Evolutionary conservation across 2,113 vertebrate species (phyloP).

Genomic region (Eretmochelys imbricata): DNA sequence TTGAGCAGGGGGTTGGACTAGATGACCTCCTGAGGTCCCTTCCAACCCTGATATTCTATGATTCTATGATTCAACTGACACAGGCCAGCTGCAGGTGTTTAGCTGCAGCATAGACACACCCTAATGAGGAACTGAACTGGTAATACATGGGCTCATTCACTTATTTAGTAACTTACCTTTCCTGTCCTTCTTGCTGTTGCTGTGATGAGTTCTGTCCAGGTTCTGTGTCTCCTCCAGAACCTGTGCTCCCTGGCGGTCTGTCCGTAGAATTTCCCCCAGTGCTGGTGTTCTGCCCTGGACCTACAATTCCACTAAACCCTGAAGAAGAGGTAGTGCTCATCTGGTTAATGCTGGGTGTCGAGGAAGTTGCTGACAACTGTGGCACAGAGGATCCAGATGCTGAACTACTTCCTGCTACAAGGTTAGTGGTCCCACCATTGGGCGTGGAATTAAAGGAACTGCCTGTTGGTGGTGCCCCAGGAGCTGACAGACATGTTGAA

Average conservation of each 20-base stretch:
- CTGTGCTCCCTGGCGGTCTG: conserved; percentile 72
- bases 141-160: fast-evolving
- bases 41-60: too few relatives aligned
- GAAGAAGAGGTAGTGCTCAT: conserved; percentile 74
- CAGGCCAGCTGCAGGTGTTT: neutral
- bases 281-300: conserved; percentile 74
- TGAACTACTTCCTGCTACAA: conserved; percentile 50
- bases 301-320: conserved; percentile 69
- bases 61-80: neutral
- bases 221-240: conserved; percentile 79
- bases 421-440: conserved; percentile 65
- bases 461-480: conserved; percentile 66
- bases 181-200: conserved; percentile 81
- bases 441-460: conserved; percentile 77
- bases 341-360: conserved; percentile 74
- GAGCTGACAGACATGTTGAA: conserved; percentile 43
- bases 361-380: conserved; percentile 71
- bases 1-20: too few relatives aligned
- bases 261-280: conserved; percentile 76
- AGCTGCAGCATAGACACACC: neutral
- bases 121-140: neutral
- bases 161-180: conserved; percentile 71
- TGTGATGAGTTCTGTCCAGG: conserved; percentile 74
- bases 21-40: too few relatives aligned
- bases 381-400: conserved; percentile 75